Evolutionary conservation across 1,140 invertebrate species (phyloP), one percentile per base, ranked within the genome.

Genomic region (Maconellicoccus hirsutus): DNA sequence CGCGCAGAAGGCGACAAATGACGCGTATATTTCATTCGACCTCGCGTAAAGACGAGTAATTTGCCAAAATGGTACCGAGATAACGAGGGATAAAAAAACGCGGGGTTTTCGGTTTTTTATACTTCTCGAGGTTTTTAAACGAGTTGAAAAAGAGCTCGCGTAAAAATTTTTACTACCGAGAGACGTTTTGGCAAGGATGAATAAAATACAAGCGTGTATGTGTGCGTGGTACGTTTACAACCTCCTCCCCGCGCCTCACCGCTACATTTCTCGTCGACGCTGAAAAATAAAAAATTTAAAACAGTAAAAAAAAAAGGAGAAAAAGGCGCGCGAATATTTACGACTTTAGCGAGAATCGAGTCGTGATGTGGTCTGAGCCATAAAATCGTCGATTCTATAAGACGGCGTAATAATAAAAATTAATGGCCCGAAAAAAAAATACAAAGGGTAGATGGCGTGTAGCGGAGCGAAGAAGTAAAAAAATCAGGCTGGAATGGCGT

Each of bases 371-470:
- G 42, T 52, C 42, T 52, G n/a, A 19, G 42, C 42, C 42, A 52
- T 52, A 52, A 52, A 52, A 52, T 52, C 42, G 42, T 52, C 42
- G 42, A 52, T 52, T 19, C 42, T 19, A 52, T 52, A 52, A 52
- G 6, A 52, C 42, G 42, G n/a, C 42, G 42, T 52, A 19, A 52
- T 52, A 52, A 52, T 52, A 52, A 52, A 52, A 52, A 52, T 52
- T 52, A 52, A 52, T 52, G 42, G 42, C n/a, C 42, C 42, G 42
- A 52, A 52, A 52, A 52, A 19, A 52, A 19, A 52, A 16, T 8
- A 52, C 6, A 52, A 19, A 52, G 16, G n/a, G n/a, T 8, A 52
- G n/a, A 52, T 3, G n/a, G 4, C 42, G 42, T 19, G 29, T 6
- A 33, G 42, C 4, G 42, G n/a, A 52, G 42, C 42, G 42, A 52